Percentiles rank a stretch among this genome's conserved stretches.
phyloP scores from a whole-genome alignment of 2,888 invertebrate species.

The Bibio marci region DNA sequence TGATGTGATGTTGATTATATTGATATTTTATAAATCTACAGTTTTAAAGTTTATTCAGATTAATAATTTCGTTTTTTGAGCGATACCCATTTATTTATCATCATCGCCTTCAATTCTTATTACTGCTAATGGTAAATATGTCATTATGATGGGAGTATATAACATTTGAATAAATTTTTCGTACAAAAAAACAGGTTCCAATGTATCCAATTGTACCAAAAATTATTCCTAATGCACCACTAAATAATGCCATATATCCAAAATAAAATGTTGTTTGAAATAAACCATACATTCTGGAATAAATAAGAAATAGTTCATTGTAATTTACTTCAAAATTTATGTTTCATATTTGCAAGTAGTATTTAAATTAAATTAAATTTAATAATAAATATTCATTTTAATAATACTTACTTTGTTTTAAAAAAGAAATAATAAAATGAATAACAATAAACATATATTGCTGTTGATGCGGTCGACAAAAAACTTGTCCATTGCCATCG shows the following conservation, averaged over 20 bases:
- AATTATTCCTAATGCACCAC: conserved; percentile 87
- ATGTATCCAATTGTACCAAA: conserved; percentile 93
- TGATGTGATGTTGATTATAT: too few relatives aligned
- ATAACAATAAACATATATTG: conserved; percentile 94
- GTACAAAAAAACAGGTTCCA: conserved; percentile 91
- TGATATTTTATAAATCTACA: too few relatives aligned
- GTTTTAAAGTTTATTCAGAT: too few relatives aligned
- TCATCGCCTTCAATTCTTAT: too few relatives aligned
- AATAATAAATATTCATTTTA: too few relatives aligned
- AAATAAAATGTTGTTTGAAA: conserved; percentile 99
- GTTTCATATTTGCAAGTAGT: too few relatives aligned
- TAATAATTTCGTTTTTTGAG: too few relatives aligned
- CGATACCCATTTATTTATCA: too few relatives aligned
- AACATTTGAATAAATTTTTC: conserved; percentile 98
- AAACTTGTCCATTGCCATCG: conserved; percentile 99
- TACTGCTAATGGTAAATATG: too few relatives aligned
- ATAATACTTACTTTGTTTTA: conserved; percentile 87
- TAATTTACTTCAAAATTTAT: too few relatives aligned
- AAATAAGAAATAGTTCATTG: conserved; percentile 10
- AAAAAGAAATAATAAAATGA: conserved; percentile 99
- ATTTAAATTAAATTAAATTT: too few relatives aligned
- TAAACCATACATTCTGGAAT: conserved; percentile 90
- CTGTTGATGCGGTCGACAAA: conserved; percentile 89
- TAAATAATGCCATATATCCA: conserved; percentile 98
- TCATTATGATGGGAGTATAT: too few relatives aligned